Evolutionary conservation across 2,113 vertebrate genomes (phyloP).

Genomic region (Telmatochromis bifrenatus): DNA sequence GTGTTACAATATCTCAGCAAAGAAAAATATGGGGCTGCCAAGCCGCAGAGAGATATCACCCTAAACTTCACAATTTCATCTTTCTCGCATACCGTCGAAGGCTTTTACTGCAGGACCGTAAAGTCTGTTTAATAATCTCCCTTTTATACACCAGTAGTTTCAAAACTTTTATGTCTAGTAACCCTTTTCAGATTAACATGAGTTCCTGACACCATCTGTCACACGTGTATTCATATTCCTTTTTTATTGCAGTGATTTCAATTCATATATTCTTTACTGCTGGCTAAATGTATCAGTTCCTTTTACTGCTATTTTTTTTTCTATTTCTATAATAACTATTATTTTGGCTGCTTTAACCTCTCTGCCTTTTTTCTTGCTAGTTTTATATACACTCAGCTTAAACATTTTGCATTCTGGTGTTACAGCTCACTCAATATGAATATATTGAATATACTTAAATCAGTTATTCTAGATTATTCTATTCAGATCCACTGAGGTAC

Average conservation of each 20-base stretch:
- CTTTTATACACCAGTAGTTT: not conserved
- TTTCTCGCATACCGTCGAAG: not conserved
- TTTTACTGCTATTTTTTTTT: not conserved
- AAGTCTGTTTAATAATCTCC: constrained; percentile 25
- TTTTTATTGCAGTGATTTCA: not conserved
- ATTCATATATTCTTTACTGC: not conserved
- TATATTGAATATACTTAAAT: not conserved
- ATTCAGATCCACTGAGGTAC: not conserved
- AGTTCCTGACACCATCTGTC: not conserved
- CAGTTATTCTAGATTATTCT: not conserved
- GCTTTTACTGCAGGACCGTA: not conserved
- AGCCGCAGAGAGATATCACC: constrained; percentile 11
- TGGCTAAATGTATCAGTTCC: not conserved
- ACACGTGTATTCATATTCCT: not conserved
- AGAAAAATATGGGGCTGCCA: constrained; percentile 25
- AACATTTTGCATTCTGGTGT: not conserved
- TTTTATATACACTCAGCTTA: not conserved
- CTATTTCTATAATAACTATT: not conserved
- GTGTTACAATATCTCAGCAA: constrained; percentile 18
- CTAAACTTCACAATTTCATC: constrained; percentile 27
- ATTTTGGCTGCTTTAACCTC: not conserved
- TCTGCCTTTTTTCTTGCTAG: too few relatives aligned
- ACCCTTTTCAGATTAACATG: not conserved
- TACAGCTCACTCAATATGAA: not conserved
- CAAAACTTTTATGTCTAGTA: not conserved